Conservation (phyloP, 2,888 invertebrate species). For the Rhimphoctona megacephalus region DNA sequence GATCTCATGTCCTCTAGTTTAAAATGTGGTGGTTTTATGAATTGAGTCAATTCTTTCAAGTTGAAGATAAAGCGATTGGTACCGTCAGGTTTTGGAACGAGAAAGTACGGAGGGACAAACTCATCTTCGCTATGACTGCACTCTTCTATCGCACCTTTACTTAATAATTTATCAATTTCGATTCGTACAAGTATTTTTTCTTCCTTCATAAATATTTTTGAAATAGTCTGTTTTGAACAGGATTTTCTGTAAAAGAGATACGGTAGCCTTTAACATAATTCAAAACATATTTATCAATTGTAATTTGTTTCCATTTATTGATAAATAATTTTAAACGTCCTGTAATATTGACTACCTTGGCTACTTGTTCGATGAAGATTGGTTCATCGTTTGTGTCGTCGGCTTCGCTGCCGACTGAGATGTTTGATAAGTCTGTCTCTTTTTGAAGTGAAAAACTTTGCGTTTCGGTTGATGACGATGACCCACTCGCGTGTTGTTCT, state of each 20-base stretch:
- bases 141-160: conserved; percentile 11
- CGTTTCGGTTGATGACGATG: conserved; percentile 13
- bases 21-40: conserved; percentile 20
- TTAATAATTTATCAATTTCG: conserved; percentile 23
- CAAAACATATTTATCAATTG: too few relatives aligned
- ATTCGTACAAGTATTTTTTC: background rate
- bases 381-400: background rate
- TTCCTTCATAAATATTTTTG: background rate
- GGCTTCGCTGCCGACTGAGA: background rate
- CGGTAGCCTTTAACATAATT: too few relatives aligned
- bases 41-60: conserved; percentile 26
- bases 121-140: background rate
- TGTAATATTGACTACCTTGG: background rate
- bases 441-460: background rate
- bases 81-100: conserved; percentile 25
- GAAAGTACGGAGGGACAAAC: conserved; percentile 8
- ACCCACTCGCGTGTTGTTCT: conserved; percentile 55
- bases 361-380: conserved; percentile 11
- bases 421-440: background rate
- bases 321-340: background rate
- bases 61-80: conserved; percentile 20
- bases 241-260: too few relatives aligned
- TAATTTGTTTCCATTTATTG: background rate
- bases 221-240: too few relatives aligned
- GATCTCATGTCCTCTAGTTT: conserved; percentile 31